Conservation (phyloP, 2,113 vertebrate genomes). For the Theristicus caerulescens region DNA sequence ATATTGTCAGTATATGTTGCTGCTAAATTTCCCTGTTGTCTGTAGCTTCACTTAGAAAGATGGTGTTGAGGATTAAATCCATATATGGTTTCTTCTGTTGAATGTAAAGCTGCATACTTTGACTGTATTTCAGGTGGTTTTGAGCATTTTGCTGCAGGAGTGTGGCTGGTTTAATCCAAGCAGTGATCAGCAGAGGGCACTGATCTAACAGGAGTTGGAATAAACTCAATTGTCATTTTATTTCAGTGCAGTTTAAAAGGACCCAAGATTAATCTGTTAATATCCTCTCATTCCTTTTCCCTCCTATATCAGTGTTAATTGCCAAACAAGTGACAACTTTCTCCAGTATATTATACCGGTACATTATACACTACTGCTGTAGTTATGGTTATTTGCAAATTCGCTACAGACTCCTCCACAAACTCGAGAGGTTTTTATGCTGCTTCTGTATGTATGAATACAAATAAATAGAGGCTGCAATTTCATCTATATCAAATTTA, state of each 20-base stretch:
- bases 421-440: background rate
- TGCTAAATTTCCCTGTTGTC: background rate
- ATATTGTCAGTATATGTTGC: too few species aligned
- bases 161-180: background rate
- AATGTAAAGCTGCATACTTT: fast-evolving
- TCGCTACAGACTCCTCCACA: background rate
- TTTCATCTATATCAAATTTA: constrained; percentile 10
- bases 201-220: background rate
- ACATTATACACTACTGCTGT: background rate
- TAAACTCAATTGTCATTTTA: background rate
- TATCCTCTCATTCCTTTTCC: constrained; percentile 42
- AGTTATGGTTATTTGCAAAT: constrained; percentile 40
- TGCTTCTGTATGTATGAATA: background rate
- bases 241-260: background rate
- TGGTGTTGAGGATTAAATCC: background rate
- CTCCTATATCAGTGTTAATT: constrained; percentile 58
- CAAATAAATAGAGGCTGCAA: constrained; percentile 31
- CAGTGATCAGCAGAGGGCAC: constrained; percentile 68
- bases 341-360: constrained; percentile 34
- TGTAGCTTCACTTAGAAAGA: background rate
- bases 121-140: fast-evolving
- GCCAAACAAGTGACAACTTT: constrained; percentile 48
- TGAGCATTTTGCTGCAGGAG: background rate
- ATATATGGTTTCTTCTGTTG: fast-evolving
- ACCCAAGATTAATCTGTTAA: constrained; percentile 52